Evolutionary conservation across 53 echinoderm and acorn worm species (phyloP), one percentile per base, ranked within the genome.

Genomic region (Actinopyga echinites): DNA sequence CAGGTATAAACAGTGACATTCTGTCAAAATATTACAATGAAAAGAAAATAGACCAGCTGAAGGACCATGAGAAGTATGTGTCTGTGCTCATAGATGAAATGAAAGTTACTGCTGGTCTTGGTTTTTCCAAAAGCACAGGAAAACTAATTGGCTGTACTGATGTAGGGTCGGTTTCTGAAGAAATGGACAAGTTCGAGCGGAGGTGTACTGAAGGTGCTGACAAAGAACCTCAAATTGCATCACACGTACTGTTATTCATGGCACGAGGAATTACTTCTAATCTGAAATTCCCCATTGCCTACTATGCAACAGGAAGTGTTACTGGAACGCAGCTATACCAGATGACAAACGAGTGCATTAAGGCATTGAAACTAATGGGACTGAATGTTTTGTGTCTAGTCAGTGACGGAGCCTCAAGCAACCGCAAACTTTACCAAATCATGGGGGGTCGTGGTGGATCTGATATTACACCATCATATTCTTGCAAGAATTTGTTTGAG

Each of bases 41-140:
- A 32, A 31, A 44, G 11, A 68, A 63, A 21, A 30, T 78, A 8
- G 53, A 54, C 30, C 22, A 8, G 12, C 56, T 28, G 23, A 37
- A 40, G 64, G 83, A 83, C n/a, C 63, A 53, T 49, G 75, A 78
- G 68, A 30, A 71, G 23, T 56, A 78, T n/a, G 69, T 84, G 21
- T 35, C 63, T 26, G n/a, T 84, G 25, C 24, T 84, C 0, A 74
- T 90, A 8, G 86, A 91, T 67, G 91, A 91, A 44, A 88, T 91
- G 82, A 91, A 91, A 55, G 68, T 91, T 1, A 87, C 87, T 44
- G 52, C 84, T 60, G 91, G 87, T 8, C 55, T 91, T 26, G 83
- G 69, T 33, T 79, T 79, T 31, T 65, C 28, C 11, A 55, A 25
- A 5, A 53, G 81, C 20, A 58, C 32, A 32, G 91, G 91, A 5